Base-by-base conservation (phyloP, 1,140 invertebrate species). In the Micrasema longulum region DNA sequence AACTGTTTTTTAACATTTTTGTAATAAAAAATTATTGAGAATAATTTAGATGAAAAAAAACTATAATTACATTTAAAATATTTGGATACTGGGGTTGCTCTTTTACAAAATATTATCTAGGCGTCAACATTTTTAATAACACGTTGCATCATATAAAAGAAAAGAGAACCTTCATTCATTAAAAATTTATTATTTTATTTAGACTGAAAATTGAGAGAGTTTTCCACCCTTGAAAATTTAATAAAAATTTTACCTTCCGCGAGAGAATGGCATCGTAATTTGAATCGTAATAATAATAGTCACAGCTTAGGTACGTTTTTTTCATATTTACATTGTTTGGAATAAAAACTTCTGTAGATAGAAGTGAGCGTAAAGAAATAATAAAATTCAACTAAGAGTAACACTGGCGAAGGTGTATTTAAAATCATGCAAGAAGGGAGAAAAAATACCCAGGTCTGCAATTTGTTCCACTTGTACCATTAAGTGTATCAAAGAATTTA, bases 261-360 rank as follows among this genome's bases (percentile, higher is more conserved):
- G 60, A 47, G 60, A 63, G 47, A 63, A 63, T 63, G 60, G 47
- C 60, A 41, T 63, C 60, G 60, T 63, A 63, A 63, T 63, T 63
- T 63, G 38, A 63, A 63, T 38, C 60, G 60, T 47, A 47, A 63
- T 63, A 45, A 63, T 63, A 47, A 63, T 63, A 63, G 60, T 63
- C 43, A 45, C 22, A 45, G 7, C 60, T 31, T 63, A 63, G 43
- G 60, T 63, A 63, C 18, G 60, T 63, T 63, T 63, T 63, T 63
- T 7, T 26, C 38, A 26, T 41, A 26, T 41, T 63, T 41, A 31
- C 20, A 63, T 63, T 63, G 60, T 14, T 38, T 45, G 60, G 60
- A 22, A 63, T 63, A 26, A 45, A 63, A 63, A 63, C 38, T 63
- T 63, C 11, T 23, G 38, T 12, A 11, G 60, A 45, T 36, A 31